These are phyloP conservation scores for Bujurquina vittata DNA, from an alignment of 2,113 vertebrate genomes.

Conservation along the genomic window DNA sequence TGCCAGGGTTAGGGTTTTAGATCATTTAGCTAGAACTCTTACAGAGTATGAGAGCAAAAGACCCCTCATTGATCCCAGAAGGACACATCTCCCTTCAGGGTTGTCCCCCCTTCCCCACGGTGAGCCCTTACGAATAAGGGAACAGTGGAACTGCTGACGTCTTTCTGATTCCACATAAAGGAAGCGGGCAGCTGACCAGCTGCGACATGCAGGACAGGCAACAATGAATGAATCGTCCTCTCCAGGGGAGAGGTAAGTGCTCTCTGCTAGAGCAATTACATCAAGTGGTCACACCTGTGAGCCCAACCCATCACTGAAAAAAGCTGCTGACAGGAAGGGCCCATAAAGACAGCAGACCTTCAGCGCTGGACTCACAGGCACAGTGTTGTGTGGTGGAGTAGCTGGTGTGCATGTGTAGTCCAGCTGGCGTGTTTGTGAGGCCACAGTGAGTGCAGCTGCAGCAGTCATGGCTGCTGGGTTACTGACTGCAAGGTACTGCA, in stretches of 20 bases:
- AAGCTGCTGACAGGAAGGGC: neutral
- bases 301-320: neutral
- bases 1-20: too few relatives aligned
- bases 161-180: too few relatives aligned
- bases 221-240: neutral
- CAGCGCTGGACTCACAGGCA: too few relatives aligned
- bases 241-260: neutral
- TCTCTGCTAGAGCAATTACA: neutral
- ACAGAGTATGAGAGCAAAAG: too few relatives aligned
- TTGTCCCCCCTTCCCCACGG: too few relatives aligned
- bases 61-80: too few relatives aligned
- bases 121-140: too few relatives aligned
- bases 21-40: too few relatives aligned
- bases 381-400: neutral
- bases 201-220: neutral
- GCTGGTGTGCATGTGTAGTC: neutral
- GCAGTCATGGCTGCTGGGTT: neutral
- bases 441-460: neutral
- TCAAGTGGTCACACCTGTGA: conserved; percentile 1
- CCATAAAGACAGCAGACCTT: neutral
- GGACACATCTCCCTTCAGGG: too few relatives aligned
- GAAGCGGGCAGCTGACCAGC: too few relatives aligned
- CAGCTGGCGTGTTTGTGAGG: neutral
- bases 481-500: neutral
- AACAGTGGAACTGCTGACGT: too few relatives aligned